Evolutionary conservation across 1,140 invertebrate species (phyloP).

Genomic region (Thalassaphorura encarpata): DNA sequence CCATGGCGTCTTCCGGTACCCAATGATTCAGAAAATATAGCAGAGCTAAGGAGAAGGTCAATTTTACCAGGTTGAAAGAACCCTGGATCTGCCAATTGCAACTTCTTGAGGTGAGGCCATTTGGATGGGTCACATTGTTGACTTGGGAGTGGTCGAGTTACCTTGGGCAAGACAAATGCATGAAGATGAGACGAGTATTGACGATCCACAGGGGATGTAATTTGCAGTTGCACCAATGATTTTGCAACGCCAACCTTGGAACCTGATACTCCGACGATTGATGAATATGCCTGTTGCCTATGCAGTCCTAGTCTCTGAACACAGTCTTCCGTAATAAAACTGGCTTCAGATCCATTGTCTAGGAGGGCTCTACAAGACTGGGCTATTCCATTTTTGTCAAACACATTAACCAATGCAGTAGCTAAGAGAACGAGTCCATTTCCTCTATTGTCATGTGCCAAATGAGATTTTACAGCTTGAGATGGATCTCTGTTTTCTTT

Average conservation of each 20-base stretch:
- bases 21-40: not conserved
- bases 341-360: conserved; percentile 5
- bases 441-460: not conserved
- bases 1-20: not conserved
- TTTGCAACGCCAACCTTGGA: not conserved
- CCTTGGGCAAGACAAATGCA: not conserved
- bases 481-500: not conserved
- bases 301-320: not conserved
- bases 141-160: not conserved
- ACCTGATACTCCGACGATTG: not conserved
- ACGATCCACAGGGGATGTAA: not conserved
- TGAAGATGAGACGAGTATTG: not conserved
- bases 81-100: conserved; percentile 4
- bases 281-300: not conserved
- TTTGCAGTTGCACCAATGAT: not conserved
- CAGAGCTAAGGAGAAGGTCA: conserved; percentile 6
- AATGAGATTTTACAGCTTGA: no score
- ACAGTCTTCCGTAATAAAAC: not conserved
- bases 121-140: not conserved
- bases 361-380: conserved; percentile 6
- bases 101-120: not conserved
- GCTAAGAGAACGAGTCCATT: not conserved
- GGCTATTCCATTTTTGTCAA: not conserved
- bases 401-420: not conserved
- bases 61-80: not conserved